Evolutionary conservation across 2,888 invertebrate genomes (phyloP).

Genomic region (Argynnis bischoffii): DNA sequence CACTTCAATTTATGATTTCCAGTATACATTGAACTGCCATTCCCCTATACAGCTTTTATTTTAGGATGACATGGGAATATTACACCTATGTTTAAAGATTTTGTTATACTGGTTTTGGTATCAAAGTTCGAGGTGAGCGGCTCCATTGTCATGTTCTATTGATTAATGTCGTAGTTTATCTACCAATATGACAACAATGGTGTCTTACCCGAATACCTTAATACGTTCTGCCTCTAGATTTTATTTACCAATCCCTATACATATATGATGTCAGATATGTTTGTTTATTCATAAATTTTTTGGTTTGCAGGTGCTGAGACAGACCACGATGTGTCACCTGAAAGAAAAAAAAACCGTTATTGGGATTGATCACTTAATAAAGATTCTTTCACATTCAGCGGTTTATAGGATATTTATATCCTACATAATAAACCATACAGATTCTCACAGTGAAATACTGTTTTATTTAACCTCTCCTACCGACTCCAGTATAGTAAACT

Average conservation of each 20-base stretch:
- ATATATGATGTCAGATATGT: constrained; percentile 61
- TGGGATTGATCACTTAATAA: background rate
- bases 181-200: constrained; percentile 79
- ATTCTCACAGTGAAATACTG: no score
- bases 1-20: constrained; percentile 48
- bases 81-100: constrained; percentile 46
- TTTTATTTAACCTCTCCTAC: no score
- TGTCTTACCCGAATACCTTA: constrained; percentile 73
- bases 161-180: constrained; percentile 80
- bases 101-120: constrained; percentile 49
- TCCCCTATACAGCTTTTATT: constrained; percentile 26
- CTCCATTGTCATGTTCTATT: constrained; percentile 72
- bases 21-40: constrained; percentile 46
- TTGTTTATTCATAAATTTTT: constrained; percentile 42
- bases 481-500: no score
- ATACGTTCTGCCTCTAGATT: constrained; percentile 71
- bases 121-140: constrained; percentile 68
- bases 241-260: constrained; percentile 63
- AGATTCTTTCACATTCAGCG: no score
- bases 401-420: no score
- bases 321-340: constrained; percentile 7
- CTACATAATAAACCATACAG: no score
- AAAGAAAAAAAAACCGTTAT: constrained; percentile 18
- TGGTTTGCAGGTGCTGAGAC: constrained; percentile 49
- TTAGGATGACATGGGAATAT: constrained; percentile 22